Evolutionary conservation across 2,888 invertebrate genomes (phyloP), one percentile per base, ranked within the genome.

Genomic region (Nasonovia ribisnigri): DNA sequence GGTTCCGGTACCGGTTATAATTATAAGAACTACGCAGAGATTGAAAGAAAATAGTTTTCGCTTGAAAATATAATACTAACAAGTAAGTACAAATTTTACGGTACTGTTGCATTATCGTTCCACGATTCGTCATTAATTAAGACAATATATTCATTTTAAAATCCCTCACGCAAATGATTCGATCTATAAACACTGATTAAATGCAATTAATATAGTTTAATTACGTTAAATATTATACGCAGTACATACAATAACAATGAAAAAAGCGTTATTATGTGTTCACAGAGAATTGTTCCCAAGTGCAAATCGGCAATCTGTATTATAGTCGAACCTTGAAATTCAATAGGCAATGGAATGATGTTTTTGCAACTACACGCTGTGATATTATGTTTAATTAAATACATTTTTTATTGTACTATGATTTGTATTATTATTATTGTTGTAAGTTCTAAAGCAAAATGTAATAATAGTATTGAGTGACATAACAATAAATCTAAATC

Each of bases 301-400:
- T 29, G 26, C 84, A 84, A 91, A 54, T 84, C 4, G 84, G n/a
- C 29, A 42, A 91, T 84, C 91, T 84, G 3, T 42, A 77, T 43
- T 77, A 77, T 46, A 4, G 11, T 54, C 26, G 29, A 84, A 91
- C 84, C 84, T 91, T 84, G 91, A 84, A 84, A 54, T 90, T 84
- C 84, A 84, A 91, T 91, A 84, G 51, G 42, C 42, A 91, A 84
- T 67, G 46, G 51, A 84, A 29, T 48, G 48, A 26, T 77, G 67
- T 77, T 51, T 51, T 48, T 51, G 77, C 36, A 84, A 84, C 36
- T 84, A 29, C 91, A 91, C 51, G 84, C 91, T 91, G 91, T 91
- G 91, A 91, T 84, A 91, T 91, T 54, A 91, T 91, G 29, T 54
- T 84, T 91, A 84, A 54, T 36, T 77, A 84, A 77, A 42, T 91